phyloP scores from a whole-genome alignment of 2,113 vertebrate species.

The Psilopsiagon aymara region DNA sequence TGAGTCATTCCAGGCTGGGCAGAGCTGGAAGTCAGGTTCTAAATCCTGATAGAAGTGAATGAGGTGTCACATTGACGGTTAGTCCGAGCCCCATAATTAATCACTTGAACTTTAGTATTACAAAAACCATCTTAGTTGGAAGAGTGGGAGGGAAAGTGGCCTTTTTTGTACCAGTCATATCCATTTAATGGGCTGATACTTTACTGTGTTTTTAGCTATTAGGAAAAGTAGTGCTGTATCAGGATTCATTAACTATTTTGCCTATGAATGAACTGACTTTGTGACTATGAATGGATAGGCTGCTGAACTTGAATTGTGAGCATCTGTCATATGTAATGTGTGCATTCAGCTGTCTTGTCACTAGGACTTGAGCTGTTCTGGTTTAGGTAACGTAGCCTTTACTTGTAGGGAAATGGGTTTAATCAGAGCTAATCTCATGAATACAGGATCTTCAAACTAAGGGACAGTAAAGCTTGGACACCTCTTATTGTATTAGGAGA shows the following conservation, averaged over 20 bases:
- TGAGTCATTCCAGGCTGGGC: conserved; percentile 23
- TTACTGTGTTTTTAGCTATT: neutral
- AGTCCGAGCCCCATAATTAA: neutral
- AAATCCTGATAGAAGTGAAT: conserved; percentile 1
- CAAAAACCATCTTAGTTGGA: neutral
- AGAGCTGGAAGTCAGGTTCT: conserved; percentile 30
- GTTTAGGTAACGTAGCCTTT: neutral
- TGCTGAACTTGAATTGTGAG: neutral
- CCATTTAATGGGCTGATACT: neutral
- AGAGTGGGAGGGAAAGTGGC: neutral
- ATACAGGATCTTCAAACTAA: neutral
- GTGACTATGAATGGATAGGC: neutral
- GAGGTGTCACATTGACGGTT: neutral
- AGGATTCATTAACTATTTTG: neutral
- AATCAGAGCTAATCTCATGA: neutral
- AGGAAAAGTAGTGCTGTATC: neutral
- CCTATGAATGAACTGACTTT: neutral
- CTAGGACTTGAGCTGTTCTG: neutral
- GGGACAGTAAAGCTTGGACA: neutral
- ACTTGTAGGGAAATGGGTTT: neutral
- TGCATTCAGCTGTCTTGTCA: neutral
- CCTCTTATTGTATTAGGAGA: neutral
- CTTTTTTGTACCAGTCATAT: neutral
- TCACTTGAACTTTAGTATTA: conserved; percentile 57
- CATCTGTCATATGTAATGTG: neutral